A percentile compares a stretch with the other conserved stretches of the same genome.
These are phyloP conservation scores for Eublepharis macularius DNA, from an alignment of 2,113 vertebrate genomes.

Conservation along the genomic window DNA sequence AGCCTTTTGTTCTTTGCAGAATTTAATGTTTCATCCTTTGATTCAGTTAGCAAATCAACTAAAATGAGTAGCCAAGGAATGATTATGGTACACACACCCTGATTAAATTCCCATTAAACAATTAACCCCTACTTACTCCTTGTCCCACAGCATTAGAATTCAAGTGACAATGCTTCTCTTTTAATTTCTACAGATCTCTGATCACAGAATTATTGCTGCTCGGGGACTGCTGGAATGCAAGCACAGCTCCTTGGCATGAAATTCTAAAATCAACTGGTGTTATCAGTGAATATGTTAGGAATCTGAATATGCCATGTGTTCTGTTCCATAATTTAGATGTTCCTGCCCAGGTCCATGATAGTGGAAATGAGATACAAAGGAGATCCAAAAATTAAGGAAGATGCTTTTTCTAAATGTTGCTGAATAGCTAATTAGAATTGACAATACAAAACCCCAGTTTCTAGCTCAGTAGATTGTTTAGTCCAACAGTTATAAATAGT, in stretches of 20 bases:
- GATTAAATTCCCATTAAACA: neutral
- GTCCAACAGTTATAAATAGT: neutral
- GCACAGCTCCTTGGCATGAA: neutral
- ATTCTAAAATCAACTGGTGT: neutral
- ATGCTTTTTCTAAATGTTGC: neutral
- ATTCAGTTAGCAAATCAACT: neutral
- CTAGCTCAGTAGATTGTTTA: neutral
- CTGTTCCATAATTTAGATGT: neutral
- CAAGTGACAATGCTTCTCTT: neutral
- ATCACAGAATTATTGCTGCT: neutral
- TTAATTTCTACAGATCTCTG: neutral
- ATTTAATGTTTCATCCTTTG: neutral
- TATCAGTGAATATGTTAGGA: neutral
- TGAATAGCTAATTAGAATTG: neutral
- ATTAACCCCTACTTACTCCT: neutral
- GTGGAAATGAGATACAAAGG: neutral
- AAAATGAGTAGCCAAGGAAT: neutral
- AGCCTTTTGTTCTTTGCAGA: too few species aligned
- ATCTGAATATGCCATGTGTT: neutral
- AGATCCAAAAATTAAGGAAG: neutral
- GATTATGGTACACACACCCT: neutral
- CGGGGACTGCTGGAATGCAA: neutral
- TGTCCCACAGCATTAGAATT: neutral
- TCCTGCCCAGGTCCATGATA: neutral
- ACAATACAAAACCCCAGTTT: neutral